Percentiles rank a stretch among this genome's conserved stretches.
Evolutionary conservation across 1,140 invertebrate genomes (phyloP).

Genomic region (Orussus abietinus): DNA sequence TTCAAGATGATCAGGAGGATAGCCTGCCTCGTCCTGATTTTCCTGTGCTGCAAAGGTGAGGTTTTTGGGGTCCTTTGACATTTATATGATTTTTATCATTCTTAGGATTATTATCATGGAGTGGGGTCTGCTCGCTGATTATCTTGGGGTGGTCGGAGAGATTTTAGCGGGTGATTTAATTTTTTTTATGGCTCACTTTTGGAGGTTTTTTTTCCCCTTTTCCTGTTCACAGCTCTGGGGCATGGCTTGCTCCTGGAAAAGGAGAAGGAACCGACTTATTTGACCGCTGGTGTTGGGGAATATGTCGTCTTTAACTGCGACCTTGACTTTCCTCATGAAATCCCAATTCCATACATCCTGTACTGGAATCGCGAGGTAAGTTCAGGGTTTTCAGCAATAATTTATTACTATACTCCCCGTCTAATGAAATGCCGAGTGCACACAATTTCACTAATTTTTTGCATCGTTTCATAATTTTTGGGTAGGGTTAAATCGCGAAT

Average conservation of each 20-base stretch:
- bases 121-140: too few relatives aligned
- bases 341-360: conserved; percentile 82
- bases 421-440: too few relatives aligned
- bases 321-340: conserved; percentile 83
- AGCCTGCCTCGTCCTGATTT: conserved; percentile 20
- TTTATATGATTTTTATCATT: conserved; percentile 1
- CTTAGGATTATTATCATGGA: not conserved
- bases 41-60: conserved; percentile 34
- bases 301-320: conserved; percentile 85
- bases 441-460: too few relatives aligned
- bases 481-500: too few relatives aligned
- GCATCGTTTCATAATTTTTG: too few relatives aligned
- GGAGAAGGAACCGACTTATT: conserved; percentile 60
- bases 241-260: conserved; percentile 52
- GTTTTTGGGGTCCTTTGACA: conserved; percentile 7
- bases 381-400: too few relatives aligned
- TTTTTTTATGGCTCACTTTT: too few relatives aligned
- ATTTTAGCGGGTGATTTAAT: too few relatives aligned
- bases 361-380: conserved; percentile 90
- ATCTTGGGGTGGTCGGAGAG: too few relatives aligned
- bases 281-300: conserved; percentile 79
- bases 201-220: conserved; percentile 9
- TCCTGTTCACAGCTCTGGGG: conserved; percentile 36
- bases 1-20: conserved; percentile 8
- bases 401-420: conserved; percentile 1